Base-by-base conservation (phyloP, 2,797 vertebrate species). In the Liparis tanakae region DNA sequence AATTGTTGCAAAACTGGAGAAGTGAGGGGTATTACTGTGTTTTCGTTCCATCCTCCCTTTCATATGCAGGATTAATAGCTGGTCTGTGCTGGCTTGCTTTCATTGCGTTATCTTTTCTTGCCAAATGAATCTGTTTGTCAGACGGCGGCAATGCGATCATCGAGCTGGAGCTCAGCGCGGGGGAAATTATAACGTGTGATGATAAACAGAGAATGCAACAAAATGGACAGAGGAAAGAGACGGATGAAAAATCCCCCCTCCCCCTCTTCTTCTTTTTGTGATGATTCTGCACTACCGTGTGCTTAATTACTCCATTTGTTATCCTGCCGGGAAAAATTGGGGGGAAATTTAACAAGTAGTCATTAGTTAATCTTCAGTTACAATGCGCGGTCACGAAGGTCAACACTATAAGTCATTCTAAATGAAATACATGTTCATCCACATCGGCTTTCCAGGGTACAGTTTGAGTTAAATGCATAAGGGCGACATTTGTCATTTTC, bases 261-360 rank as follows among this genome's bases (percentile, higher is more conserved):
- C 12, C 14, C 36, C 63, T 37, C n/a, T 30, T 53, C 20, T 33
- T 70, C 36, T 30, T 66, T 85, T 87, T 92, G 70, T 86, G 85
- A 92, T 92, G 89, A 91, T 75, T 85, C 83, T 65, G 90, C 90
- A 88, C 76, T 80, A 39, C 76, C 25, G 20, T 71, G 60, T 55
- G 57, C 77, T 58, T 93, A 93, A 93, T 94, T 90, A 91, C 84
- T 87, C 74, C 86, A 93, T 93, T 94, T 89, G 93, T 94, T 93
- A 91, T 89, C 82, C 79, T 86, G 80, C 69, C 82, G 81, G 55
- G 18, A 78, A 76, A 88, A 87, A 91, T 76, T 82, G 70, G 59
- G 63, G 63, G 75, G 75, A 87, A 84, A 89, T 91, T 92, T 93
- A 91, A 93, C 85, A 90, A 87, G 85, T 67, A 88, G 81, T 85